Base-by-base conservation (phyloP, 2,888 invertebrate species). In the Neria commutata region DNA sequence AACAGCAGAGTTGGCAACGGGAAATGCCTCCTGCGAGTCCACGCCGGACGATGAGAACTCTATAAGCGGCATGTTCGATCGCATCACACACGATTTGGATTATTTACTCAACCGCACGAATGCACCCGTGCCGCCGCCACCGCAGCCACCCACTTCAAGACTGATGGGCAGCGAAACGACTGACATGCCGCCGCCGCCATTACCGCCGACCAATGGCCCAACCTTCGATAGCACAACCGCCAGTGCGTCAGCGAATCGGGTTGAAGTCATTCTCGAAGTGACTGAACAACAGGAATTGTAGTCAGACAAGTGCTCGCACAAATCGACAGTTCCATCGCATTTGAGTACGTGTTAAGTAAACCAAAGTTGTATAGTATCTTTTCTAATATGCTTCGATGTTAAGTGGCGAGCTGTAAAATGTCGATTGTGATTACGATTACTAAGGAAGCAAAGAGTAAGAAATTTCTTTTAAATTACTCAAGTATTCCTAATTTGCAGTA, bases 81-180 rank as follows among this genome's bases (percentile, higher is more conserved):
- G 91, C 75, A 93, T 93, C 72, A 89, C 91, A 1, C 89, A 89
- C 74, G 92, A 93, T 82, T 83, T 93, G 68, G 91, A 92, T 81
- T 92, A 91, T 83, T 83, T 93, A 68, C 83, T 92, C 61, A 92
- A 92, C 80, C 85, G 90, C 62, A 86, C 84, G 61, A 83, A 83
- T 61, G 79, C 80, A 57, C 66, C 71, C 50, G 64, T 65, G 54
- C 57, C 73, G 69, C 14, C 59, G 40, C 10, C 17, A 21, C 23
- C 29, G 24, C 21, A 14, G 29, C 46, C 33, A 11, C 51, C 17
- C 34, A 23, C 37, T 50, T 17, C 33, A 2, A 29, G 25, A 48
- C 61, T n/a, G 60, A 66, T 29, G 51, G 29, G 47, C n/a, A 33
- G 59, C 53, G 58, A 65, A 26, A 63, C 62, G 24, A 66, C 61